Conservation (phyloP, 2,113 vertebrate genomes). For the Jacana jacana region DNA sequence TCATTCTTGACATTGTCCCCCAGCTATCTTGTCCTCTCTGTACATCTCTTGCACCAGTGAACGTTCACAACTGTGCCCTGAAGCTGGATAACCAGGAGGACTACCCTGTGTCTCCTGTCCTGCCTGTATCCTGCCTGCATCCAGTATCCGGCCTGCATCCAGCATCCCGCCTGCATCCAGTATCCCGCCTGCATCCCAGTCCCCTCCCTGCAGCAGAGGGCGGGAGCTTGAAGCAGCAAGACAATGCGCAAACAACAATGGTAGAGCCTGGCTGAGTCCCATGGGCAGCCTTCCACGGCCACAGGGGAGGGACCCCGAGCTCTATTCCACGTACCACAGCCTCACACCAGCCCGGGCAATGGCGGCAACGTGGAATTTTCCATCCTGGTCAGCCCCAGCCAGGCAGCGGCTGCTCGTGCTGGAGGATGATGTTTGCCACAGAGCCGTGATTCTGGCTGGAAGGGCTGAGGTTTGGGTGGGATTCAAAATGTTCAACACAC, state of each 20-base stretch:
- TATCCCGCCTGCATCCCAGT: fast-evolving
- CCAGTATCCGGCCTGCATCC: too few species aligned
- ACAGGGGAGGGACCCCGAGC: not conserved
- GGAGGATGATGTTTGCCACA: not conserved
- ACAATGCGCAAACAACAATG: not conserved
- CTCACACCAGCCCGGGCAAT: not conserved
- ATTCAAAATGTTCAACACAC: conserved; percentile 26
- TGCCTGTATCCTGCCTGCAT: not conserved
- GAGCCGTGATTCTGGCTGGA: conserved; percentile 25
- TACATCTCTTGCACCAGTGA: not conserved
- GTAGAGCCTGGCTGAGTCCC: not conserved
- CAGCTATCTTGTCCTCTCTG: fast-evolving
- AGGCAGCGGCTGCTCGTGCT: not conserved
- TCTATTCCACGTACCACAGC: not conserved
- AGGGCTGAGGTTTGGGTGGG: conserved; percentile 34
- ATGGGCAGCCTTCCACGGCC: not conserved
- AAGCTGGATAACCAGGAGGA: not conserved
- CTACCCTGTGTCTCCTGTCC: not conserved
- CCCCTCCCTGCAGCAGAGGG: not conserved
- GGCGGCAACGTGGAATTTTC: conserved; percentile 50
- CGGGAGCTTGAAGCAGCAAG: not conserved
- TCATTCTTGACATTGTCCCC: fast-evolving
- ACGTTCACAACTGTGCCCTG: fast-evolving
- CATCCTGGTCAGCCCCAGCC: not conserved
- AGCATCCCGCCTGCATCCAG: not conserved